Conservation (phyloP, 2,113 vertebrate genomes). For the Herpetotheres cachinnans region DNA sequence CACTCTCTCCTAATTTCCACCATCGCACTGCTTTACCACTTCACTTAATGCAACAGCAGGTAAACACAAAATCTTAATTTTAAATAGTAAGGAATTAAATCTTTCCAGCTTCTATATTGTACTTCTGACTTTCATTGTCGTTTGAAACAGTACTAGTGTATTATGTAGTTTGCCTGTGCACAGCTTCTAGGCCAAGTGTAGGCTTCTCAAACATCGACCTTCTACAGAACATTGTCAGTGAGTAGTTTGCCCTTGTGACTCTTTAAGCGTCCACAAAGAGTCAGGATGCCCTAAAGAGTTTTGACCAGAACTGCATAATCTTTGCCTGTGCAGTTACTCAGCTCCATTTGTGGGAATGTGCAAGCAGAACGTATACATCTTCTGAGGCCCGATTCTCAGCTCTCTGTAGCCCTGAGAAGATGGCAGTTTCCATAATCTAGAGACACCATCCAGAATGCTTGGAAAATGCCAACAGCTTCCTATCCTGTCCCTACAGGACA, state of each 20-base stretch:
- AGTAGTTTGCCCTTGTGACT: neutral
- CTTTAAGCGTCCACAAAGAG: neutral
- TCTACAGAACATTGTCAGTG: neutral
- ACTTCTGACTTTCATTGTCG: neutral
- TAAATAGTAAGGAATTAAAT: neutral
- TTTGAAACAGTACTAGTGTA: neutral
- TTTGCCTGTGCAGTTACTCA: neutral
- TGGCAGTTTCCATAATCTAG: neutral
- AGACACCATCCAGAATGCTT: neutral
- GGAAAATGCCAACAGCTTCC: neutral
- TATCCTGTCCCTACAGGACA: neutral
- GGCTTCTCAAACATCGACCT: neutral
- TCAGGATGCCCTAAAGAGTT: neutral
- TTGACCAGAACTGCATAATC: neutral
- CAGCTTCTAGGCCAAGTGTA: neutral
- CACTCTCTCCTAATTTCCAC: conserved; percentile 76
- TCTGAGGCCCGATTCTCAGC: neutral
- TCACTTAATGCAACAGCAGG: conserved; percentile 98
- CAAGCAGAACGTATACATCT: neutral
- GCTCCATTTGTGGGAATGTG: neutral
- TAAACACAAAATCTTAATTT: conserved; percentile 40
- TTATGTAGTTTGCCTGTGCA: neutral
- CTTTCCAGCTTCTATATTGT: neutral
- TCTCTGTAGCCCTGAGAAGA: neutral
- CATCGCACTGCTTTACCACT: conserved; percentile 92